Base-by-base conservation (phyloP, 2,888 invertebrate genomes). In the Dicyrtomina minuta region DNA sequence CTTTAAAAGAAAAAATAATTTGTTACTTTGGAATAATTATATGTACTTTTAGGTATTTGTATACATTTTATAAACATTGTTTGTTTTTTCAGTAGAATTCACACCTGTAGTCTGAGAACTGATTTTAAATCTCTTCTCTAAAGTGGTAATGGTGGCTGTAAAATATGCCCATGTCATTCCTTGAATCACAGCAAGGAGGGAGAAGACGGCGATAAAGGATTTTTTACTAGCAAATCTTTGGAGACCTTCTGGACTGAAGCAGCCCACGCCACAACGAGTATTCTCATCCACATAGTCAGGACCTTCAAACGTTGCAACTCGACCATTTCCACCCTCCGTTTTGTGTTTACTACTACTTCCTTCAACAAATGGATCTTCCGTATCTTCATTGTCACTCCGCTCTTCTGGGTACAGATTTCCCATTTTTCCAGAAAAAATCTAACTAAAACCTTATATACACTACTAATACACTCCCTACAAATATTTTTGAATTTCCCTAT, bases 71-170 rank as follows among this genome's bases (percentile, higher is more conserved):
- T n/a, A 43, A 12, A 12, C 12, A 43, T 43, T 43, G 43, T 12
- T 43, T 43, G 13, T 10, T 12, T 43, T 43, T 43, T 12, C 43
- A n/a, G n/a, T n/a, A n/a, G n/a, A n/a, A n/a, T n/a, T 20, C 10
- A 82, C 79, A 86, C 87, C 89, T 74, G 88, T 88, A 27, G 88
- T 89, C 80, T 86, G 85, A 46, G 88, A 89, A 17, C 89, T 88
- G 79, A 89, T 89, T 81, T 88, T 89, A 80, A 88, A 89, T 75
- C 89, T 84, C 79, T 89, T 89, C 81, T 89, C 89, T 73, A 89
- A 83, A 2, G 89, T 89, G 62, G 89, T 89, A 71, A 89, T 88
- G 33, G 88, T 89, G n/a, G 89, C 89, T 79, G 88, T 88, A 78
- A 88, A 89, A 79, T 89, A 89, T 3, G 89, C 86, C 78, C 86